Base-by-base conservation (phyloP, 2,888 invertebrate genomes). In the Philereme transversata region DNA sequence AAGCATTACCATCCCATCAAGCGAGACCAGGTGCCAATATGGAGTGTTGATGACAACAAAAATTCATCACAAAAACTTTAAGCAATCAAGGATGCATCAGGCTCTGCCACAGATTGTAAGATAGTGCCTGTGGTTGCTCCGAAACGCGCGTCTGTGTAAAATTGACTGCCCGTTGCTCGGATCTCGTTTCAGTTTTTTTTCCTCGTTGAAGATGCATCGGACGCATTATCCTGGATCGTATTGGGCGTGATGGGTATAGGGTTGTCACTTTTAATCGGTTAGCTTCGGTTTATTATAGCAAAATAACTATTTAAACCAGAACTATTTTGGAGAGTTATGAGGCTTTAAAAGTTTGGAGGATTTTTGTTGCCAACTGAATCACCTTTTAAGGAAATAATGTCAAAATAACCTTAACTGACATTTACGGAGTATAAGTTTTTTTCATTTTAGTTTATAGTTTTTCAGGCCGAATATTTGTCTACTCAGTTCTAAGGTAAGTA, bases 181-280 rank as follows among this genome's bases (percentile, higher is more conserved):
- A 79, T 82, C 83, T 85, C 77, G 83, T 87, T 88, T 84, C 74
- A 63, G 71, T 79, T 84, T 86, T 87, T n/a, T 88, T 87, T 85
- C 76, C 81, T 85, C 81, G 79, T 87, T 82, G 83, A 84, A 85
- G 87, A 88, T 87, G 85, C 83, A 89, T 88, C 87, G 86, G 83
- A 75, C 81, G 82, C 81, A 86, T 88, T 88, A 90, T 90, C 88
- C 90, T 88, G 88, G 83, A 60, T 68, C 78, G 83, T 79, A 83
- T 86, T 79, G 83, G 82, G 82, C 73, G 82, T 77, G 81, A 71
- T 64, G 57, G 59, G 60, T n/a, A 34, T 65, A 70, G 62, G 71
- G 70, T 40, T 70, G 59, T 4, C 57, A 40, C 48, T 36, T 7
- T 40, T 11, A 22, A 40, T 5, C 7, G 5, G 22, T 22, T 22